phyloP scores from a whole-genome alignment of 2,797 vertebrate species.

The Taenioides sp. region DNA sequence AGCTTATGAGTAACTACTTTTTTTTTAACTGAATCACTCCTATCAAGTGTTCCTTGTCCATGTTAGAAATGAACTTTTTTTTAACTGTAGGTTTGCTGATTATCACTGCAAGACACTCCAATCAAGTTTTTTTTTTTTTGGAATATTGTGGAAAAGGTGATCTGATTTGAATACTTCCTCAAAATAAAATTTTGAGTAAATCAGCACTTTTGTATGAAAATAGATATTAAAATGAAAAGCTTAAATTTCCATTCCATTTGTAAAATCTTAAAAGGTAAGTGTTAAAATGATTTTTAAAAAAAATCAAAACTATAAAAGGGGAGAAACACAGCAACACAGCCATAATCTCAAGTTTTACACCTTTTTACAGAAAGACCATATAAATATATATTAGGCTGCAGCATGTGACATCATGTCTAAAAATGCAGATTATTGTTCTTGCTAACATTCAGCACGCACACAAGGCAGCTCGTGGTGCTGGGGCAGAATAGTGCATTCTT shows the following conservation, averaged over 20 bases:
- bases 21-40: conserved; percentile 3
- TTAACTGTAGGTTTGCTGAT: not conserved
- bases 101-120: conserved; percentile 2
- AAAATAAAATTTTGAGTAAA: conserved; percentile 60
- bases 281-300: not conserved
- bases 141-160: conserved; percentile 24
- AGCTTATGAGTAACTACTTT: conserved; percentile 3
- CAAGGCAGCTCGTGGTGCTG: conserved; percentile 64
- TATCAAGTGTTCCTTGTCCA: not conserved
- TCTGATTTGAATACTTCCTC: conserved; percentile 21
- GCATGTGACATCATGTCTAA: conserved; percentile 31
- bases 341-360: conserved; percentile 48
- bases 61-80: not conserved
- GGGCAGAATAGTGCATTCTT: conserved; percentile 44
- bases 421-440: conserved; percentile 28
- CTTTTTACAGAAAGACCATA: conserved; percentile 59
- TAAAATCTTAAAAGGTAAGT: conserved; percentile 22
- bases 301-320: not conserved
- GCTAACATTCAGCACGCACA: conserved; percentile 63
- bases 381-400: conserved; percentile 53
- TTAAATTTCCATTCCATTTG: conserved; percentile 24
- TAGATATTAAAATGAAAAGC: conserved; percentile 47
- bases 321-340: conserved; percentile 40
- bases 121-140: not conserved
- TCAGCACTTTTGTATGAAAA: conserved; percentile 64